Conservation (phyloP, 2,113 vertebrate genomes). For the Pipa parva region DNA sequence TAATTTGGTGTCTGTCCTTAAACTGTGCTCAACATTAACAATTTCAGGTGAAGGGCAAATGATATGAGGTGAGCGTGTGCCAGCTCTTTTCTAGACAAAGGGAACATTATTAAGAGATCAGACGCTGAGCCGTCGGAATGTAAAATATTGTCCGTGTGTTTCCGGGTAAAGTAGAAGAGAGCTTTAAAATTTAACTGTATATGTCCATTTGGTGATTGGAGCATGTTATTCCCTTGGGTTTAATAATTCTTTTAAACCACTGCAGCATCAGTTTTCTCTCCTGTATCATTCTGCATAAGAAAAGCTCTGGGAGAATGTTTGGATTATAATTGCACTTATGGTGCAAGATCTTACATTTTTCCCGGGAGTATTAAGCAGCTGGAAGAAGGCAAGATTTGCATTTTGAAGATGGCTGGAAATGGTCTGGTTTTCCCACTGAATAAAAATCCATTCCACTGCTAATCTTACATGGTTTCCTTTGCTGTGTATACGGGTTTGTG, state of each 20-base stretch:
- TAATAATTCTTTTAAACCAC: background rate
- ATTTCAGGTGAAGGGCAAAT: conserved; percentile 27
- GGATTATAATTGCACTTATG: too few relatives aligned
- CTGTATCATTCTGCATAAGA: too few relatives aligned
- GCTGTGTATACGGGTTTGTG: too few relatives aligned
- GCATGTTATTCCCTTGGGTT: background rate
- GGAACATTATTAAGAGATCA: conserved; percentile 26
- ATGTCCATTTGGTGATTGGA: background rate
- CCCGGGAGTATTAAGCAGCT: too few relatives aligned
- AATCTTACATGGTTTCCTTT: too few relatives aligned
- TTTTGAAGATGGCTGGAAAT: too few relatives aligned
- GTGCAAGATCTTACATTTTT: too few relatives aligned
- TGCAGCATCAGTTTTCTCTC: too few relatives aligned
- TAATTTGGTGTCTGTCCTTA: conserved; percentile 27
- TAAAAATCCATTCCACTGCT: too few relatives aligned
- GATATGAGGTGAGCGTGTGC: conserved; percentile 1
- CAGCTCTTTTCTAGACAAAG: conserved; percentile 25
- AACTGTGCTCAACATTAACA: conserved; percentile 9
- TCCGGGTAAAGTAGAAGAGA: conserved; percentile 3
- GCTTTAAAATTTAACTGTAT: background rate
- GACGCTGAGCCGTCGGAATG: conserved; percentile 22
- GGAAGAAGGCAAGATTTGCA: too few relatives aligned
- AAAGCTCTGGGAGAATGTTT: too few relatives aligned
- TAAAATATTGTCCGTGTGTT: conserved; percentile 2
- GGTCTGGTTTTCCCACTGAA: too few relatives aligned